phyloP scores from a whole-genome alignment of 2,888 invertebrate species.

The Acleris sparsana region DNA sequence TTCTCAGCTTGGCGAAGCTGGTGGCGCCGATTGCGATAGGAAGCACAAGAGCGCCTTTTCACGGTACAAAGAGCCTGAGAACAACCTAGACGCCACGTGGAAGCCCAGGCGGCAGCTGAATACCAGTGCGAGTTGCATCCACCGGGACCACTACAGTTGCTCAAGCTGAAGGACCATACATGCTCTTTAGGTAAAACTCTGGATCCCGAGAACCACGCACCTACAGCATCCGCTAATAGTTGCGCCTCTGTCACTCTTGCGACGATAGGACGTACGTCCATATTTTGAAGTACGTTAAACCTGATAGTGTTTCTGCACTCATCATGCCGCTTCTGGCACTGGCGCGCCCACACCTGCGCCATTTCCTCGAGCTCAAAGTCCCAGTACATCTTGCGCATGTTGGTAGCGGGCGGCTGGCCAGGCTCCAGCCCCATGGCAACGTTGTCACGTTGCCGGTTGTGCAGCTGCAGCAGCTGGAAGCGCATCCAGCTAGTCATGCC shows the following conservation, averaged over 20 bases:
- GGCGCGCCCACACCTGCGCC: conserved; percentile 78
- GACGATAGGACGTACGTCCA: conserved; percentile 72
- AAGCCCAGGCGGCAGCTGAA: conserved; percentile 74
- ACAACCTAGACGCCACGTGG: conserved; percentile 75
- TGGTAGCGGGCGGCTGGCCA: conserved; percentile 75
- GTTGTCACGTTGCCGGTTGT: conserved; percentile 75
- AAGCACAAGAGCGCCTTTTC: conserved; percentile 61
- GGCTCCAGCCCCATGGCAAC: conserved; percentile 76
- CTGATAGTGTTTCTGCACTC: conserved; percentile 75
- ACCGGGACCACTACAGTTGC: conserved; percentile 70
- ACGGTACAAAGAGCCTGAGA: conserved; percentile 73
- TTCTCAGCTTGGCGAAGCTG: not conserved
- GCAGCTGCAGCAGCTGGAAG: conserved; percentile 68
- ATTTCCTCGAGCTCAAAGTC: conserved; percentile 74
- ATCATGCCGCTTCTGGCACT: conserved; percentile 78
- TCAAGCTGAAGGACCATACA: conserved; percentile 67
- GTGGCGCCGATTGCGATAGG: conserved; percentile 59
- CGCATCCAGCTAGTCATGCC: conserved; percentile 79
- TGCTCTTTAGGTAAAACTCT: conserved; percentile 65
- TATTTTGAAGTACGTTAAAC: conserved; percentile 74
- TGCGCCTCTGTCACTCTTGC: conserved; percentile 73
- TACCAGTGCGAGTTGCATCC: conserved; percentile 78
- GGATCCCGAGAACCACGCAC: conserved; percentile 75
- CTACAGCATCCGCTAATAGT: conserved; percentile 71
- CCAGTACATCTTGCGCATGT: conserved; percentile 82